These are phyloP conservation scores for Mus spicilegus DNA, from an alignment of 2,113 vertebrate species.

Conservation along the genomic window DNA sequence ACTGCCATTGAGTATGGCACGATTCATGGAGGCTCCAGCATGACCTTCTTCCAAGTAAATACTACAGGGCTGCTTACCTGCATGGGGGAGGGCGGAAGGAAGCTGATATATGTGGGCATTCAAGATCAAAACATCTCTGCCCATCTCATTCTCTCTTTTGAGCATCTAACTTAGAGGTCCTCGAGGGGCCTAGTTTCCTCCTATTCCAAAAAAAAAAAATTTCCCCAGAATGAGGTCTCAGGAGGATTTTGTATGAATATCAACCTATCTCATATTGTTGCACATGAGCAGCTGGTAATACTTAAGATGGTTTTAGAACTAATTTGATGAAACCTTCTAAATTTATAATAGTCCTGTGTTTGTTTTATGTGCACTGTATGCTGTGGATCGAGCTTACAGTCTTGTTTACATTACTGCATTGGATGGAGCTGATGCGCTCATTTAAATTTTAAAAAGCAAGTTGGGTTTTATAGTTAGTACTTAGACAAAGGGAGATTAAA, in stretches of 20 bases:
- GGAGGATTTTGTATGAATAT: neutral
- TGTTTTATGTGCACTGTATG: neutral
- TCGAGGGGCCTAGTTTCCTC: neutral
- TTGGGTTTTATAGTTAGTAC: neutral
- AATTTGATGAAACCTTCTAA: neutral
- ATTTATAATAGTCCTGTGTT: neutral
- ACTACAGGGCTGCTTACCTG: neutral
- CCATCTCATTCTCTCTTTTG: neutral
- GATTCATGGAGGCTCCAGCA: constrained; percentile 98
- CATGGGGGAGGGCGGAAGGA: neutral
- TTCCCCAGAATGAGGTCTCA: neutral
- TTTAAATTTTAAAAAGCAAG: neutral
- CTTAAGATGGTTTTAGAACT: constrained; percentile 1
- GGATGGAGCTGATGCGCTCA: neutral
- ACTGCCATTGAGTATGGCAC: constrained; percentile 98
- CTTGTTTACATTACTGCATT: constrained; percentile 5
- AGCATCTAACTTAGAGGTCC: neutral
- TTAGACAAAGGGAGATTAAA: constrained; percentile 27
- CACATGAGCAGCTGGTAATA: neutral
- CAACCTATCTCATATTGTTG: neutral
- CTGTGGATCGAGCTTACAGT: neutral
- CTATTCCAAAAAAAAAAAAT: neutral
- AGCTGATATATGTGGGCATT: neutral
- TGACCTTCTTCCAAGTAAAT: constrained; percentile 99
- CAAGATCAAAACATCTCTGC: neutral